Evolutionary conservation across 2,888 invertebrate species (phyloP).

Genomic region (Tethea ocularis): DNA sequence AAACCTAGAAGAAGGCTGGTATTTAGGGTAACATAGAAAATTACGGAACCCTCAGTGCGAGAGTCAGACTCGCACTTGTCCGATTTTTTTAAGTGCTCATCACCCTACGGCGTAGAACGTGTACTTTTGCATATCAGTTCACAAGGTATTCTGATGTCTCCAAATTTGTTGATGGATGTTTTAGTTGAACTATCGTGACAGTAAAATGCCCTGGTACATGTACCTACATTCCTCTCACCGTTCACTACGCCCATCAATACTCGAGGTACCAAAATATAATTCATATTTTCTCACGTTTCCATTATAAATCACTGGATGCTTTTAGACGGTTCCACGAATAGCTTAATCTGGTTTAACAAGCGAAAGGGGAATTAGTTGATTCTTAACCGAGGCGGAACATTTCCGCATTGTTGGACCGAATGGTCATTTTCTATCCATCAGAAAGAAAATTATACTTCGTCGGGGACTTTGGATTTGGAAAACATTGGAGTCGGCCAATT

Average conservation of each 20-base stretch:
- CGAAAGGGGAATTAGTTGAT: constrained; percentile 65
- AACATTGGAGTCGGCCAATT: too few relatives aligned
- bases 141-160: neutral
- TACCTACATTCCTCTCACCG: constrained; percentile 15
- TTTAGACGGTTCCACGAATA: constrained; percentile 73
- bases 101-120: neutral
- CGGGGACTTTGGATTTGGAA: too few relatives aligned
- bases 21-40: too few relatives aligned
- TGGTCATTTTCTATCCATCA: constrained; percentile 24
- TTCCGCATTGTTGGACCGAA: constrained; percentile 56
- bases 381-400: constrained; percentile 51
- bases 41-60: too few relatives aligned
- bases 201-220: constrained; percentile 10
- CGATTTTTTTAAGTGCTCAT: too few relatives aligned
- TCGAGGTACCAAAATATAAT: constrained; percentile 42
- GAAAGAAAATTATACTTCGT: constrained; percentile 28
- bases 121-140: neutral
- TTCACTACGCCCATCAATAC: constrained; percentile 31
- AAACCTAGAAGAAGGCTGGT: too few relatives aligned
- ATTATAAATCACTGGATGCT: constrained; percentile 67
- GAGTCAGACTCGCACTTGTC: too few relatives aligned
- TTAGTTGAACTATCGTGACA: constrained; percentile 17
- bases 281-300: constrained; percentile 67
- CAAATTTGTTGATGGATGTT: constrained; percentile 16
- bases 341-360: constrained; percentile 65